phyloP scores from a whole-genome alignment of 2,888 invertebrate genomes.

The Trichogramma evanescens region DNA sequence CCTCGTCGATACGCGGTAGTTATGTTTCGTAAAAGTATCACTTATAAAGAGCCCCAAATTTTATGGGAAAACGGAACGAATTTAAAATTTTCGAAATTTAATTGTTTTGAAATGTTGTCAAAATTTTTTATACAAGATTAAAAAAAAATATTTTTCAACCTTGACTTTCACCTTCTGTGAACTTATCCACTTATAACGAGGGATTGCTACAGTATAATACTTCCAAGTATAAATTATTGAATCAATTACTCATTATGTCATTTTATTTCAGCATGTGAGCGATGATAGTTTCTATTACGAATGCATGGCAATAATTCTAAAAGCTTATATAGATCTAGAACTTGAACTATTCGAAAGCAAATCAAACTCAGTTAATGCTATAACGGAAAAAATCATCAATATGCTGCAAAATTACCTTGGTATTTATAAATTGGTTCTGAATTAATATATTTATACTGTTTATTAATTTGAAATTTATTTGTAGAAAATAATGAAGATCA shows the following conservation, averaged over 20 bases:
- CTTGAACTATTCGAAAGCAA: slow-evolving; percentile 35
- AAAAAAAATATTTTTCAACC: too few species aligned
- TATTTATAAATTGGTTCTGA: slow-evolving; percentile 20
- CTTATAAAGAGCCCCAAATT: too few species aligned
- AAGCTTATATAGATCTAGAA: slow-evolving; percentile 44
- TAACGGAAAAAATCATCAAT: slow-evolving; percentile 33
- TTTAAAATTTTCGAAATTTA: too few species aligned
- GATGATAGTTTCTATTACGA: slow-evolving; percentile 42
- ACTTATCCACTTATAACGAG: too few species aligned
- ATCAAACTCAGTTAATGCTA: slow-evolving; percentile 24
- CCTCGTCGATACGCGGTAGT: too few species aligned
- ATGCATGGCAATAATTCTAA: slow-evolving; percentile 44
- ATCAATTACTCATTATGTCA: not conserved
- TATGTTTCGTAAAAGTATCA: too few species aligned
- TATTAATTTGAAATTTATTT: slow-evolving; percentile 5
- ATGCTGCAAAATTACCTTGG: slow-evolving; percentile 38
- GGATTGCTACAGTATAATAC: not conserved
- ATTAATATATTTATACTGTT: not conserved
- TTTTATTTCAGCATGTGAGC: slow-evolving; percentile 30
- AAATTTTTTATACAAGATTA: too few species aligned
- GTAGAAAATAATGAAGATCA: slow-evolving; percentile 40
- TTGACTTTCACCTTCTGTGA: too few species aligned
- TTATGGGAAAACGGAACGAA: too few species aligned
- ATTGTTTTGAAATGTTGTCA: too few species aligned
- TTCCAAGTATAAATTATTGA: not conserved